Percentiles rank a stretch among this genome's conserved stretches.
These are phyloP conservation scores for Leucophenga montana DNA, from an alignment of 2,888 invertebrate species.

Conservation along the genomic window DNA sequence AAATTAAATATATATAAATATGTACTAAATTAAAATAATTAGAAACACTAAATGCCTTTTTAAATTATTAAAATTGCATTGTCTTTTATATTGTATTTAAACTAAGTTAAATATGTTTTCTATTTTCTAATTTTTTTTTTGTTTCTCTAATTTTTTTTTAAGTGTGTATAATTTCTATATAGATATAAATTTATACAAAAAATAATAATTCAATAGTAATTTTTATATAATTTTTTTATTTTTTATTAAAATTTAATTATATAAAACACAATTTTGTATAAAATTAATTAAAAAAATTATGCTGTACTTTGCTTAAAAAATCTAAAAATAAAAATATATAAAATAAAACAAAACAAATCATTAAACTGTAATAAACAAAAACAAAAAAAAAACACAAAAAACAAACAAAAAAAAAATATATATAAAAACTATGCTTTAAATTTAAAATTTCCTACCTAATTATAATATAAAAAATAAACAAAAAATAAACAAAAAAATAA, in stretches of 20 bases:
- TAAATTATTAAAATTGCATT: neutral
- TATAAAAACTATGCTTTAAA: constrained; percentile 10
- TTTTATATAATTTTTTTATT: too few species aligned
- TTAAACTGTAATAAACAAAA: neutral
- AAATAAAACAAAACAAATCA: too few species aligned
- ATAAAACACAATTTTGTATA: neutral
- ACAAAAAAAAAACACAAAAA: neutral
- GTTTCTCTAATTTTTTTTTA: too few species aligned
- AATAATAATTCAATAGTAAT: neutral
- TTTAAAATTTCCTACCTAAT: constrained; percentile 5
- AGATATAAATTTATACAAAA: neutral
- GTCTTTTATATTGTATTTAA: too few species aligned
- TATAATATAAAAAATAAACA: neutral
- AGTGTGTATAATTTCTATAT: neutral
- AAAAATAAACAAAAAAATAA: neutral
- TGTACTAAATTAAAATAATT: neutral
- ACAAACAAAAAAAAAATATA: neutral
- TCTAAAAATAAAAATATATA: too few species aligned
- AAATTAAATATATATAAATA: neutral
- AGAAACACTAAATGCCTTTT: constrained; percentile 20
- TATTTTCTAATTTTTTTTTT: too few species aligned
- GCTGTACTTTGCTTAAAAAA: too few species aligned
- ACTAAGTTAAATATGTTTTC: too few species aligned
- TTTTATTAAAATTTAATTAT: neutral
- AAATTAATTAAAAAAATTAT: too few species aligned